Evolutionary conservation across 23 tunicate genomes (phyloP), one percentile per base, ranked within the genome.

Genomic region (Trididemnum clinides): DNA sequence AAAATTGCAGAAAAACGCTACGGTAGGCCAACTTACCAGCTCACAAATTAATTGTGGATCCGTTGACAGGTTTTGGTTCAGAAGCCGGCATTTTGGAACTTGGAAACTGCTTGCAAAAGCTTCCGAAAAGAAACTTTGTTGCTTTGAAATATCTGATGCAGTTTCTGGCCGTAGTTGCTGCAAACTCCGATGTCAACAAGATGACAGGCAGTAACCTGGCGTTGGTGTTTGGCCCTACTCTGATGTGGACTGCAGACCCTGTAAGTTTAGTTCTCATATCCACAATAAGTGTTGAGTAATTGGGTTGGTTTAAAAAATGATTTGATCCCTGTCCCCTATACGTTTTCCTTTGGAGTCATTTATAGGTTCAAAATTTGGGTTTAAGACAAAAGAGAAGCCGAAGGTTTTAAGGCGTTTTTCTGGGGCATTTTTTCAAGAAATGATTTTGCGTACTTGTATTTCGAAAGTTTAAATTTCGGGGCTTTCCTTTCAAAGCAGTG

Each of bases 221-320:
- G 10, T 80, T 88, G 26, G 98, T 93, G 30, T 93, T 93, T 33
- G 98, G 98, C 0, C 98, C 98, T 1, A 93, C 81, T 77, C 58
- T 93, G 64, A 65, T 81, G 21, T 93, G 98, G 98, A 80, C 92
- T 18, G 80, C 83, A 31, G 87, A 88, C 36, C 73, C 80, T 78
- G 98, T 66, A 28, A 66, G 6, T 66, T 66, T 66, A 4, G 12
- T 15, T 7, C 54, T 44, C 10, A 44, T 44, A 7, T 7, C 54
- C 15, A 44, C 54, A 44, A 44, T 44, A 7, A 44, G 12, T 44
- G 54, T 15, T 7, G 15, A 7, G 15, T 44, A 7, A 7, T 44
- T 44, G 15, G 54, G 54, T 44, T 7, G 10, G 10, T 44, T 44
- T 44, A 44, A n/a, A n/a, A n/a, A n/a, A n/a, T n/a, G n/a, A n/a